phyloP scores from a whole-genome alignment of 1,140 invertebrate species.

The Euborellia annulipes region DNA sequence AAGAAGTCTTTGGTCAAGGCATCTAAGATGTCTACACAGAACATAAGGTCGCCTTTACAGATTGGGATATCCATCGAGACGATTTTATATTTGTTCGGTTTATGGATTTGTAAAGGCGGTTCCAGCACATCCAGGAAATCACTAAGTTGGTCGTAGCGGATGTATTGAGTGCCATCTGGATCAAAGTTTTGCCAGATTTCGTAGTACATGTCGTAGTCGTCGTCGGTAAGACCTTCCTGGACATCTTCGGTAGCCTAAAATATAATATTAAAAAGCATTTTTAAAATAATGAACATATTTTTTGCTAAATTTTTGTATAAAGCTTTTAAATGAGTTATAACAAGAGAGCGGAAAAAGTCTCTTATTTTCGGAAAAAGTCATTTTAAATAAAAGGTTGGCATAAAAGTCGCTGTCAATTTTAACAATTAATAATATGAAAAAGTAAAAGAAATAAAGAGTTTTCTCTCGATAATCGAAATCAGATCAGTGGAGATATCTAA shows the following conservation, averaged over 20 bases:
- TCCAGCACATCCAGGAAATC: constrained; percentile 91
- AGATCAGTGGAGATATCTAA: no score
- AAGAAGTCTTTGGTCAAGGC: constrained; percentile 93
- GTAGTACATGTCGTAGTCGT: constrained; percentile 99
- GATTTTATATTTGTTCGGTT: constrained; percentile 97
- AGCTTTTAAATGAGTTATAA: no score
- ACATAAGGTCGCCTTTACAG: constrained; percentile 90
- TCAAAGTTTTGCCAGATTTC: constrained; percentile 99
- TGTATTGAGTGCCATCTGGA: constrained; percentile 94
- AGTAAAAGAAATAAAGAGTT: no score
- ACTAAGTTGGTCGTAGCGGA: constrained; percentile 79
- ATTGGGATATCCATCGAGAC: constrained; percentile 97
- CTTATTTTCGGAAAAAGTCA: no score
- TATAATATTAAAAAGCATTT: background rate
- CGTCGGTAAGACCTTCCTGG: constrained; percentile 92
- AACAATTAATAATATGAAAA: no score
- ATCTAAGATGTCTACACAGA: constrained; percentile 94
- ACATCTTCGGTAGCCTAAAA: constrained; percentile 90
- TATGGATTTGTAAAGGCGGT: constrained; percentile 87
- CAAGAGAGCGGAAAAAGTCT: no score
- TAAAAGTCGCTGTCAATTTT: no score
- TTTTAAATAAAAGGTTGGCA: no score
- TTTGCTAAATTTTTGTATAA: no score
- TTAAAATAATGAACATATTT: background rate
- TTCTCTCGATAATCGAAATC: no score